phyloP scores from a whole-genome alignment of 2,113 vertebrate species.

The Pelusios castaneus region DNA sequence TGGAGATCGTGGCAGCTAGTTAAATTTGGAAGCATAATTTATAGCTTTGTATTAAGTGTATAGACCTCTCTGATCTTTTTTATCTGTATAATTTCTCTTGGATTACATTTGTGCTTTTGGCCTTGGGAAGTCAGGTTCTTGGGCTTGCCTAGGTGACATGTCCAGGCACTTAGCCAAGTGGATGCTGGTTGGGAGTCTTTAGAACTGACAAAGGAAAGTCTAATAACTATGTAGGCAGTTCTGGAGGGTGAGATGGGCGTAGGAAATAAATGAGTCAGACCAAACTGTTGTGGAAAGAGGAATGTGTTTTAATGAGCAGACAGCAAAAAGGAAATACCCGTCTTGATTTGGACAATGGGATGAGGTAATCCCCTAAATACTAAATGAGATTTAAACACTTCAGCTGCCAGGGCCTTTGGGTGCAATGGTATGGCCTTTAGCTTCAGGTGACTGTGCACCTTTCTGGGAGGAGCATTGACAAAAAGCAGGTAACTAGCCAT shows the following conservation, averaged over 20 bases:
- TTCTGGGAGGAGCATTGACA: neutral
- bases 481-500: neutral
- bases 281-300: neutral
- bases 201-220: neutral
- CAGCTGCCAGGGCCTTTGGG: neutral
- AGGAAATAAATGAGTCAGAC: accelerated
- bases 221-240: neutral
- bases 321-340: neutral
- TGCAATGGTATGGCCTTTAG: neutral
- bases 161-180: neutral
- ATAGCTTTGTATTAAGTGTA: neutral
- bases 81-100: neutral
- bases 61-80: neutral
- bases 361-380: neutral
- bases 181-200: neutral
- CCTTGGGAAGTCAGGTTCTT: neutral
- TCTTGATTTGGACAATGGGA: neutral
- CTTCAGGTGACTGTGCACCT: neutral
- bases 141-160: accelerated
- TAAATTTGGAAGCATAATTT: neutral
- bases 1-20: neutral
- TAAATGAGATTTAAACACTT: neutral
- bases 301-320: neutral
- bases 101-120: neutral
- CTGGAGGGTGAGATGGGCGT: accelerated